A percentile compares a stretch with the other conserved stretches of the same genome.
These are phyloP conservation scores for Sacculina carcini DNA, from an alignment of 2,888 invertebrate species.

Conservation along the genomic window DNA sequence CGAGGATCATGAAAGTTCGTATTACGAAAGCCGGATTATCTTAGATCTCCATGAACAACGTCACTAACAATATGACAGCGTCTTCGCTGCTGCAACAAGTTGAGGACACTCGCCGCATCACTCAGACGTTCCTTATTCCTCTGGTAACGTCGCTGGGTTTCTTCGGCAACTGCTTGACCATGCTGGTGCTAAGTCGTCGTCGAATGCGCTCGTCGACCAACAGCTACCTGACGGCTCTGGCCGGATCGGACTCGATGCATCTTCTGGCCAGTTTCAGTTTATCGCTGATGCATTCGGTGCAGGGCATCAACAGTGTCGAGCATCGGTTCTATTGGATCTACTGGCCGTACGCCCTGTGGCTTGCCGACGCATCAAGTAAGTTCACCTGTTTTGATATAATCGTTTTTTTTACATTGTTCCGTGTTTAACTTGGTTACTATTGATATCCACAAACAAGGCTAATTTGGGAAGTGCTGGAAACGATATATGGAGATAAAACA, in stretches of 20 bases:
- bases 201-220: slow-evolving; percentile 49
- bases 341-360: slow-evolving; percentile 31
- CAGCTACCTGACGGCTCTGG: slow-evolving; percentile 41
- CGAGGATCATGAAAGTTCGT: too few relatives aligned
- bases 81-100: too few relatives aligned
- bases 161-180: slow-evolving; percentile 32
- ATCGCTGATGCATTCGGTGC: slow-evolving; percentile 30
- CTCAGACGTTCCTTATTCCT: slow-evolving; percentile 35
- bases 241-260: slow-evolving; percentile 40
- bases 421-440: too few relatives aligned
- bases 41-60: too few relatives aligned
- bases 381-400: slow-evolving; percentile 14
- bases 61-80: too few relatives aligned
- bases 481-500: too few relatives aligned
- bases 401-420: too few relatives aligned
- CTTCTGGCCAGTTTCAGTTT: slow-evolving; percentile 35
- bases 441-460: too few relatives aligned
- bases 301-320: slow-evolving; percentile 25
- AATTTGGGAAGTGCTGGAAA: too few relatives aligned
- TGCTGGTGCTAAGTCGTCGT: slow-evolving; percentile 28
- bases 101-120: slow-evolving; percentile 16
- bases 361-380: slow-evolving; percentile 39
- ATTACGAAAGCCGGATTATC: too few relatives aligned
- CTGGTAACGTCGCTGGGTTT: slow-evolving; percentile 36
- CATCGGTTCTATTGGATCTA: slow-evolving; percentile 31